Conservation (phyloP, 2,113 vertebrate genomes). For the Odocoileus hemionus region DNA sequence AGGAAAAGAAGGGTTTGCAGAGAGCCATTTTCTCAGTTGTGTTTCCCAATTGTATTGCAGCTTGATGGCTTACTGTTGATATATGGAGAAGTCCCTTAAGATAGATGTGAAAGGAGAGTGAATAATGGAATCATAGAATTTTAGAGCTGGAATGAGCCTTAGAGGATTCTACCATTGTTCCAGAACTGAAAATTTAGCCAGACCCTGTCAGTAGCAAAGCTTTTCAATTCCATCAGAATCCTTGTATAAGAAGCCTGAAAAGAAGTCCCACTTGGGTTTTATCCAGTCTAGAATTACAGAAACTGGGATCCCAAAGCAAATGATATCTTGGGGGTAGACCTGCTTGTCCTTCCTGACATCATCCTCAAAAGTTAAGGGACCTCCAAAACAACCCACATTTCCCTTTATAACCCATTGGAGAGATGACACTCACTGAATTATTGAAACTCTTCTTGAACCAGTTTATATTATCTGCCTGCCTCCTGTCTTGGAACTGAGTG, state of each 20-base stretch:
- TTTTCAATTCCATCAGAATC: neutral
- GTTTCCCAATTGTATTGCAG: neutral
- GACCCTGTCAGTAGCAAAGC: neutral
- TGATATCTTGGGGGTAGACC: neutral
- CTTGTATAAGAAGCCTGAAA: neutral
- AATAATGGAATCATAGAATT: constrained; percentile 7
- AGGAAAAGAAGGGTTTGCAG: neutral
- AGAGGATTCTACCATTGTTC: constrained; percentile 6
- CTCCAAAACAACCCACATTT: neutral
- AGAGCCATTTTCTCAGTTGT: constrained; percentile 15
- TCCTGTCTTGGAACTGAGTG: neutral
- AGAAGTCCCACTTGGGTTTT: neutral
- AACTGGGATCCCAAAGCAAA: neutral
- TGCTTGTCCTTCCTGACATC: neutral
- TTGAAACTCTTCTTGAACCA: constrained; percentile 21
- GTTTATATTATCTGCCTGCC: neutral
- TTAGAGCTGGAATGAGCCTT: constrained; percentile 1
- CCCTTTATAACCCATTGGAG: neutral
- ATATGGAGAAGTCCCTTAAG: neutral
- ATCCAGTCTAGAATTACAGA: neutral
- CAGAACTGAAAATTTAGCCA: neutral
- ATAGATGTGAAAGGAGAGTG: neutral
- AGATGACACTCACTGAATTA: neutral
- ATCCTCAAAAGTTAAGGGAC: neutral
- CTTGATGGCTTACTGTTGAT: neutral